Conservation (phyloP, 35 echinoderm and acorn worm species). For the Apostichopus parvimensis region DNA sequence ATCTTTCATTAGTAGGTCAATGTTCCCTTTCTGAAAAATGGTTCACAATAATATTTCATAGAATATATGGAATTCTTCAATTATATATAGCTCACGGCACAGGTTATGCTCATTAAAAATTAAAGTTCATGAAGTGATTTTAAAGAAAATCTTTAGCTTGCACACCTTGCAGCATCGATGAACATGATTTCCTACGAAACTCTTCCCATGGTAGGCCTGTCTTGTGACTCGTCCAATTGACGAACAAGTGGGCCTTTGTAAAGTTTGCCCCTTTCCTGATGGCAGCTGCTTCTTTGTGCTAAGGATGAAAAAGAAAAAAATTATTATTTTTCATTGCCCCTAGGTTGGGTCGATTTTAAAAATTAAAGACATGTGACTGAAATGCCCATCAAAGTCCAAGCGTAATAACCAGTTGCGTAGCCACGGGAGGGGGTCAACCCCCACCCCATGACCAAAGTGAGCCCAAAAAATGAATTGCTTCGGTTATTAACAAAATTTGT, state of each 20-base stretch:
- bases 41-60: neutral
- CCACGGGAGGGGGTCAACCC: too few species aligned
- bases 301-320: neutral
- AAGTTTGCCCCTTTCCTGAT: neutral
- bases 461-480: too few species aligned
- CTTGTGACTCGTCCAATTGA: slow-evolving; percentile 33
- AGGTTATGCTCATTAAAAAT: neutral
- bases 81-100: too few species aligned
- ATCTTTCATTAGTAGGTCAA: slow-evolving; percentile 1
- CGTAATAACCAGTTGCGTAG: too few species aligned
- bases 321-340: neutral
- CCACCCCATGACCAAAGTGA: too few species aligned
- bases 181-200: slow-evolving; percentile 80
- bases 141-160: too few species aligned
- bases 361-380: too few species aligned
- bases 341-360: too few species aligned
- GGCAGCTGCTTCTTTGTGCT: neutral
- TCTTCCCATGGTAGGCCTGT: slow-evolving; percentile 75
- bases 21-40: slow-evolving; percentile 32
- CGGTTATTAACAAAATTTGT: too few species aligned
- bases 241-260: neutral
- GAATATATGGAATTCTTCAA: neutral
- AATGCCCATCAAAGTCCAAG: neutral
- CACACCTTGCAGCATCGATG: slow-evolving; percentile 54
- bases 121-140: neutral